Base-by-base conservation (phyloP, 2,888 invertebrate genomes). In the Athripsodes cinereus region DNA sequence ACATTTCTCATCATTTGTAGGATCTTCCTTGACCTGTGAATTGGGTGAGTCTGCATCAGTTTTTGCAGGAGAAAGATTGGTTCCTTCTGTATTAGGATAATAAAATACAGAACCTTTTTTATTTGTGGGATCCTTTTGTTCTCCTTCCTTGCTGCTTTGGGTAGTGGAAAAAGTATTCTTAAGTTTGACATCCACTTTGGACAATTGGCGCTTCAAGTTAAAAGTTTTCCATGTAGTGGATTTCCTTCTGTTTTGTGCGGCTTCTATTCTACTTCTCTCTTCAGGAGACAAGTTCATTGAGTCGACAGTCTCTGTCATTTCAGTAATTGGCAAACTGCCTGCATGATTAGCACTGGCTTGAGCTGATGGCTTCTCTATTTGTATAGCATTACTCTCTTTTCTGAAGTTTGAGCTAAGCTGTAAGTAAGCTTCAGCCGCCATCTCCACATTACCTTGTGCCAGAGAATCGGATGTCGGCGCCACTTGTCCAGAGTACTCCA, bases 201-300 rank as follows among this genome's bases (percentile, higher is more conserved):
- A 89, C 66, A 91, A 80, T 74, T 90, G 90, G 66, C 90, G 84
- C 73, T 91, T 91, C 60, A 91, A 78, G 72, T 86, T 88, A 76
- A 90, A 89, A 61, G 83, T 83, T 73, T 88, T 89, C 88, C 90
- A 89, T 58, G 81, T 73, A 64, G 84, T 81, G 31, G 86, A 86
- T 67, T 85, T 85, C 66, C 86, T 80, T 62, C 86, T 73, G 54
- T 71, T 70, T 63, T 76, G 72, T 21, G 64, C 63, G 40, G 72
- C 67, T 68, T 81, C 81, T 61, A 74, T 74, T 65, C 71, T 74
- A 62, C 68, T 68, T 47, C 62, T 63, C 56, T 68, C 68, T 62
- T 70, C 67, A 22, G 69, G 67, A 2, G 71, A 69, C 57, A 72
- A 71, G 2, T 71, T 70, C 10, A 70, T 66, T 22, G 64, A 62